These are phyloP conservation scores for Cherax quadricarinatus DNA, from an alignment of 1,140 invertebrate genomes.

Conservation along the genomic window DNA sequence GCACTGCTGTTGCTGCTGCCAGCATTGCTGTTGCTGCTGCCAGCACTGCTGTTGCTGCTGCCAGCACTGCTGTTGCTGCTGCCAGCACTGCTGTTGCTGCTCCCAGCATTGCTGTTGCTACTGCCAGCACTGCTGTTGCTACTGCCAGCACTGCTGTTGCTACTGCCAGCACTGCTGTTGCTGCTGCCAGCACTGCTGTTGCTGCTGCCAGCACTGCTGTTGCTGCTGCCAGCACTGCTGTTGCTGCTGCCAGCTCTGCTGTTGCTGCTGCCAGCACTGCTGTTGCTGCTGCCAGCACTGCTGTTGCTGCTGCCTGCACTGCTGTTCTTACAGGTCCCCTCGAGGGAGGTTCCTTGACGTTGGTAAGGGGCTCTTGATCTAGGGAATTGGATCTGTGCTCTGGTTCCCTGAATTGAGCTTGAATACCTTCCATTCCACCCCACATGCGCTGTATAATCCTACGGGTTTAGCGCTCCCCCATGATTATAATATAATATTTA, in stretches of 20 bases:
- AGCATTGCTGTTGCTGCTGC: neutral
- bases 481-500: no score
- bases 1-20: no score
- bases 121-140: constrained; percentile 3
- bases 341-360: no score
- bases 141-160: neutral
- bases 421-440: no score
- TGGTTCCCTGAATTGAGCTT: no score
- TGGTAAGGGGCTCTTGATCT: no score
- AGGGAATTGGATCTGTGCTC: no score
- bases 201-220: constrained; percentile 2
- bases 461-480: no score
- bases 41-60: constrained; percentile 3
- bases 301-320: no score
- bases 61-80: neutral
- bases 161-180: constrained; percentile 2
- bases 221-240: constrained; percentile 3
- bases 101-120: constrained; percentile 1
- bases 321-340: no score
- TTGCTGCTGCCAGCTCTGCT: neutral
- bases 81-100: no score
- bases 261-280: constrained; percentile 2
- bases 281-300: constrained; percentile 9
- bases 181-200: constrained; percentile 3
- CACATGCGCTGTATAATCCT: no score